Conservation (phyloP, 2,797 vertebrate genomes). For the Cyprinodon diabolis region DNA sequence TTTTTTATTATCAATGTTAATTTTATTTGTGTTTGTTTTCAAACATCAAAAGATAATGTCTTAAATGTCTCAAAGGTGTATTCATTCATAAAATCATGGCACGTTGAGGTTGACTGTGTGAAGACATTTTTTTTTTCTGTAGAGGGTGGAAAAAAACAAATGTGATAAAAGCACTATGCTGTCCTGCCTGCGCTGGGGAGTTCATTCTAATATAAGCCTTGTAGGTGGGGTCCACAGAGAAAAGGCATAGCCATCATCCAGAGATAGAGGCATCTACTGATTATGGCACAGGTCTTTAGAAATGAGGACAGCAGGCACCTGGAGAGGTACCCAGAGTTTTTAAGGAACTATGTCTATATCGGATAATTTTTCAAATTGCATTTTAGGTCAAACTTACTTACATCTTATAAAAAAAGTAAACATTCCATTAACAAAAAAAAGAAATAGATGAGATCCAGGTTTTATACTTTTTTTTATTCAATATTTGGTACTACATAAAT, state of each 20-base stretch:
- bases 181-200: constrained; percentile 1
- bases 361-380: not conserved
- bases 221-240: constrained; percentile 9
- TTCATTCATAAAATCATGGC: not conserved
- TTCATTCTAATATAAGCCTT: constrained; percentile 8
- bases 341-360: not conserved
- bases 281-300: not conserved
- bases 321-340: not conserved
- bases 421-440: not conserved
- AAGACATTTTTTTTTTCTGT: constrained; percentile 3
- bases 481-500: not conserved
- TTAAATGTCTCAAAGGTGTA: not conserved
- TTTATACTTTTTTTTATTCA: not conserved
- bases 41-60: not conserved
- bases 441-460: not conserved
- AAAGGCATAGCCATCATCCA: constrained; percentile 6
- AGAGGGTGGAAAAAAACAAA: not conserved
- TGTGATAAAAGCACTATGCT: constrained; percentile 4
- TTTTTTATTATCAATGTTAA: not conserved
- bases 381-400: not conserved
- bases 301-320: not conserved
- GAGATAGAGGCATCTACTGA: constrained; percentile 6
- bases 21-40: not conserved
- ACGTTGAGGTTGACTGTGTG: not conserved
- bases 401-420: not conserved